These are phyloP conservation scores for Drosophila merina DNA, from an alignment of 2,888 invertebrate species.

Conservation along the genomic window DNA sequence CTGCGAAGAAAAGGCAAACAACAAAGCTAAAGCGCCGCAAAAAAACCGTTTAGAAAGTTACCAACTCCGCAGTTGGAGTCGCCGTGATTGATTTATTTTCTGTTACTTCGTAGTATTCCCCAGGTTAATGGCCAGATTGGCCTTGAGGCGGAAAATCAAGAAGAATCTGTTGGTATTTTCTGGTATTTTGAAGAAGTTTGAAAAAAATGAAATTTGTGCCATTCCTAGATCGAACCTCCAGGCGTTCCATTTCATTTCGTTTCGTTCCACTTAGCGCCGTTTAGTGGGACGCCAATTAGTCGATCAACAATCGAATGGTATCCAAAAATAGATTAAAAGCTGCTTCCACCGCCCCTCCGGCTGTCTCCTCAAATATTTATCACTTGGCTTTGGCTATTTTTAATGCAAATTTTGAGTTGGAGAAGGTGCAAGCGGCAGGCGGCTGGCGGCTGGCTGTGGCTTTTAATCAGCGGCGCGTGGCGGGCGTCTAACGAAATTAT, in stretches of 20 bases:
- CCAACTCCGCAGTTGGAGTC: conserved; percentile 6
- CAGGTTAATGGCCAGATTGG: conserved; percentile 6
- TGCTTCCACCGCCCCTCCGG: conserved; percentile 31
- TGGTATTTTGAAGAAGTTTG: background rate
- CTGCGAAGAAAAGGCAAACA: conserved; percentile 7
- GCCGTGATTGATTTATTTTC: conserved; percentile 25
- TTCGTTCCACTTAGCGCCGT: conserved; percentile 19
- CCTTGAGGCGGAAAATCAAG: background rate
- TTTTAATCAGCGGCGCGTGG: conserved; percentile 48
- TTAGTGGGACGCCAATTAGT: conserved; percentile 22
- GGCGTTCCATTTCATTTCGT: conserved; percentile 11
- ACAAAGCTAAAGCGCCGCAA: conserved; percentile 1
- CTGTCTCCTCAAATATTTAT: conserved; percentile 53
- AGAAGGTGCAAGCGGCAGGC: background rate
- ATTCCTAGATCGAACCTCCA: background rate
- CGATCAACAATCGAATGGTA: conserved; percentile 29
- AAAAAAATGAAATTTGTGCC: background rate
- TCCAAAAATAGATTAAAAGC: conserved; percentile 54
- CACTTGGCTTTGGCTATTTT: conserved; percentile 60
- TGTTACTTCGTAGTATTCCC: background rate
- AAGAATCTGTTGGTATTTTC: background rate
- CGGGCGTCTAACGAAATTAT: conserved; percentile 47
- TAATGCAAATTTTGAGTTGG: conserved; percentile 38
- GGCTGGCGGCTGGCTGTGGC: conserved; percentile 5
- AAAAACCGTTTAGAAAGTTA: conserved; percentile 38